Evolutionary conservation across 2,888 invertebrate species (phyloP).

Genomic region (Phoronis australis): DNA sequence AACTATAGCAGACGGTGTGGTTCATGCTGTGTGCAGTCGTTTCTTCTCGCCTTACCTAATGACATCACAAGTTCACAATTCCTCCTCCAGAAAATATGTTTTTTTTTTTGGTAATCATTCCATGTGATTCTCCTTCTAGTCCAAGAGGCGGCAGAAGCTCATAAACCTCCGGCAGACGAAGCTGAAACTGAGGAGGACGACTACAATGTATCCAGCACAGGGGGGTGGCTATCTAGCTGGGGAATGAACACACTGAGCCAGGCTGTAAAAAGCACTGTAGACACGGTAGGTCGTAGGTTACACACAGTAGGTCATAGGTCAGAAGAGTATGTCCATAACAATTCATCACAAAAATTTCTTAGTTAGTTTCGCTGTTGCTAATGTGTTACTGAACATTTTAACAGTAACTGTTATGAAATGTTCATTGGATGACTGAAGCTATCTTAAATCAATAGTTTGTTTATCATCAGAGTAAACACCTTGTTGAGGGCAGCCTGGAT

Average conservation of each 20-base stretch:
- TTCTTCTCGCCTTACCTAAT: too few relatives aligned
- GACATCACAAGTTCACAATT: too few relatives aligned
- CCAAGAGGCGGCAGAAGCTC: neutral
- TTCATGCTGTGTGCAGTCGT: too few relatives aligned
- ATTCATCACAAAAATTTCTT: too few relatives aligned
- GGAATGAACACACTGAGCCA: slow-evolving; percentile 39
- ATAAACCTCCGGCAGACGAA: slow-evolving; percentile 31
- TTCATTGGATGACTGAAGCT: neutral
- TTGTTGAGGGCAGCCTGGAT: slow-evolving; percentile 58
- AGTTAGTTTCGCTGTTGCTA: too few relatives aligned
- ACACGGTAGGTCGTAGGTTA: slow-evolving; percentile 1
- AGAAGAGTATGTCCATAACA: too few relatives aligned
- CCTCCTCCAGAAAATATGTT: too few relatives aligned
- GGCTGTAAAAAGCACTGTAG: slow-evolving; percentile 37
- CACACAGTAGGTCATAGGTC: too few relatives aligned
- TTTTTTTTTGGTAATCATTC: neutral
- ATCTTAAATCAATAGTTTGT: neutral
- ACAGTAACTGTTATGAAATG: neutral
- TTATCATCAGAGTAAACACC: slow-evolving; percentile 14
- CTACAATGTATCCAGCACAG: slow-evolving; percentile 11
- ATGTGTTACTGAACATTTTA: neutral
- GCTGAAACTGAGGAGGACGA: slow-evolving; percentile 9
- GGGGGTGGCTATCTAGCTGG: slow-evolving; percentile 37
- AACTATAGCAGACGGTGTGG: too few relatives aligned
- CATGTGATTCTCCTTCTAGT: neutral